Conservation (phyloP, 2,113 vertebrate genomes). For the Varanus komodoensis region DNA sequence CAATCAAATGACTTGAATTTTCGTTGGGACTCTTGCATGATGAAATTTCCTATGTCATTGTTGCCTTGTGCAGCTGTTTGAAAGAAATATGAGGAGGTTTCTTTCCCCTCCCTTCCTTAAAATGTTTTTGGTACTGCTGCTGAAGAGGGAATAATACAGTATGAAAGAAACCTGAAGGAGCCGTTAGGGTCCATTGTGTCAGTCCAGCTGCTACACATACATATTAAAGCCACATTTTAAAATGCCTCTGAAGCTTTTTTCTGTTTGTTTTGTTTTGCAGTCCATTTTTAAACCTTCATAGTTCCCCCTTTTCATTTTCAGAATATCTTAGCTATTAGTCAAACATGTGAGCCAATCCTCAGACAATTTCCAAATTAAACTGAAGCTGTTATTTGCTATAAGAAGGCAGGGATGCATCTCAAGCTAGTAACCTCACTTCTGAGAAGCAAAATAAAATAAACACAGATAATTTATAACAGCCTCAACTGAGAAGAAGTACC, state of each 20-base stretch:
- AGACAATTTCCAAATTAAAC: constrained; percentile 45
- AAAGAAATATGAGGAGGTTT: constrained; percentile 63
- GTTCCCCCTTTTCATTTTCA: constrained; percentile 44
- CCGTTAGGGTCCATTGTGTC: constrained; percentile 78
- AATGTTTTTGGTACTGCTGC: constrained; percentile 53
- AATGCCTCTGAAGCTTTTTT: constrained; percentile 74
- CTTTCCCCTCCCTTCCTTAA: constrained; percentile 19
- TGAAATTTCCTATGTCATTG: constrained; percentile 48
- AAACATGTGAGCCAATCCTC: constrained; percentile 25
- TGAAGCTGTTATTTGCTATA: constrained; percentile 2
- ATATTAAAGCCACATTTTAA: constrained; percentile 75
- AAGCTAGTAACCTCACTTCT: constrained; percentile 19
- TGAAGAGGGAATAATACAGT: constrained; percentile 56
- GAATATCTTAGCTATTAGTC: constrained; percentile 49
- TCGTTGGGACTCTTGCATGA: constrained; percentile 47
- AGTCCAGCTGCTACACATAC: constrained; percentile 76
- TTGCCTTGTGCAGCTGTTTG: constrained; percentile 65
- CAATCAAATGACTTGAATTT: constrained; percentile 58
- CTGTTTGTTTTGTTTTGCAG: constrained; percentile 54
- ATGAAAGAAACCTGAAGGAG: constrained; percentile 79
- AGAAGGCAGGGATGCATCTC: not conserved
- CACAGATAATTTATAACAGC: not conserved
- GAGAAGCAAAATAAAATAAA: constrained; percentile 1
- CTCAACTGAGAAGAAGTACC: not conserved
- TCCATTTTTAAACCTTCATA: constrained; percentile 49